Percentiles rank a stretch among this genome's conserved stretches.
phyloP scores from a whole-genome alignment of 1,140 invertebrate genomes.

The Drosophila biarmipes region DNA sequence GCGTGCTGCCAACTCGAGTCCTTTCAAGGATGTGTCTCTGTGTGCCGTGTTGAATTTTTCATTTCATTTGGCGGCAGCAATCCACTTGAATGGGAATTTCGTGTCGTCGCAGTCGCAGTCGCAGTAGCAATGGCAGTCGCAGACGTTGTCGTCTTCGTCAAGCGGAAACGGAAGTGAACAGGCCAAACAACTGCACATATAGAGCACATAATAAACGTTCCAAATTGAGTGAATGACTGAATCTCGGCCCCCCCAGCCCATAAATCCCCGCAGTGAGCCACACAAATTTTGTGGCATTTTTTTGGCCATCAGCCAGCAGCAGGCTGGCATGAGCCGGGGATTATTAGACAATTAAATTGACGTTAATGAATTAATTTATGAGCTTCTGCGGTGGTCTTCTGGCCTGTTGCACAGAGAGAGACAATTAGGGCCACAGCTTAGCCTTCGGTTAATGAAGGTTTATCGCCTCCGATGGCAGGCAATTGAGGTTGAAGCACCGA shows the following conservation, averaged over 20 bases:
- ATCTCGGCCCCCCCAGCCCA: constrained; percentile 1
- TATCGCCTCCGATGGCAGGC: constrained; percentile 21
- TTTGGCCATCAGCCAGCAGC: constrained; percentile 44
- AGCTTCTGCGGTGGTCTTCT: constrained; percentile 51
- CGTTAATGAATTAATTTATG: constrained; percentile 81
- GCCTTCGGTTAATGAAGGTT: constrained; percentile 28
- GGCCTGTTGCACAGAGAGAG: constrained; percentile 52
- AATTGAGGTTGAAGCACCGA: constrained; percentile 8
- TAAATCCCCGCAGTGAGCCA: constrained; percentile 14
- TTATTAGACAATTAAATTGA: constrained; percentile 79
- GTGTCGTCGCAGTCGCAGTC: constrained; percentile 61
- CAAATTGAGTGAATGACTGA: constrained; percentile 54
- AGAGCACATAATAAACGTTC: constrained; percentile 73
- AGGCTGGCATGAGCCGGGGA: constrained; percentile 40
- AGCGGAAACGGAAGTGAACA: constrained; percentile 72
- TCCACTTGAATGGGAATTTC: constrained; percentile 83
- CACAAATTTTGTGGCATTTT: constrained; percentile 32
- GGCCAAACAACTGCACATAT: constrained; percentile 72
- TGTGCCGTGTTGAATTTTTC: constrained; percentile 82
- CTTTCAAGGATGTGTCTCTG: constrained; percentile 44
- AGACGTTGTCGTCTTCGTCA: constrained; percentile 46
- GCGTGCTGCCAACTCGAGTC: constrained; percentile 45
- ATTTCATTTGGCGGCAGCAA: constrained; percentile 83
- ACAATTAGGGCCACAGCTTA: constrained; percentile 56
- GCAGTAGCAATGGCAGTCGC: constrained; percentile 18